A percentile compares a stretch with the other conserved stretches of the same genome.
These are phyloP conservation scores for Phenganax stokvisi DNA, from an alignment of 92 coral and sea anemone species.

Conservation along the genomic window DNA sequence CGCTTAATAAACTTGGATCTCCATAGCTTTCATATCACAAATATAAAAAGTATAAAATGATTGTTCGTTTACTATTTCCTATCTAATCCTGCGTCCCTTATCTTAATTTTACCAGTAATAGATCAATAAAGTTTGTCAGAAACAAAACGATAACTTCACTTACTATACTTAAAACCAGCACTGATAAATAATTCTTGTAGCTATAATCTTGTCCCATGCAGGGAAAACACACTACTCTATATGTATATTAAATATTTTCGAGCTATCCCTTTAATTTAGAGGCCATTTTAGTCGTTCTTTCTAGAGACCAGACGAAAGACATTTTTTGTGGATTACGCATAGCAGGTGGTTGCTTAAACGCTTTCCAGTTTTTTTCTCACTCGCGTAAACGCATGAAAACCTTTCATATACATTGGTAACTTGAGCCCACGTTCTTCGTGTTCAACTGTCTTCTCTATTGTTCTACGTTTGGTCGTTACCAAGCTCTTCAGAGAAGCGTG, in stretches of 20 bases:
- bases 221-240: not conserved
- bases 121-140: no score
- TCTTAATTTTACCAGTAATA: no score
- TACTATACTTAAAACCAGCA: not conserved
- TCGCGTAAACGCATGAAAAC: slow-evolving; percentile 11
- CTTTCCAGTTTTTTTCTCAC: slow-evolving; percentile 16
- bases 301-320: not conserved
- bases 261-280: not conserved
- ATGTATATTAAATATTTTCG: not conserved
- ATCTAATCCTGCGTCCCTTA: no score
- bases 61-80: no score
- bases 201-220: slow-evolving; percentile 2
- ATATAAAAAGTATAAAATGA: no score
- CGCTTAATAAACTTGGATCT: no score
- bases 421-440: no score
- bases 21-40: no score
- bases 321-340: slow-evolving; percentile 26
- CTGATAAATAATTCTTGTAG: not conserved
- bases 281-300: slow-evolving; percentile 22
- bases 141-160: not conserved
- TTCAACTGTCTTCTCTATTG: no score
- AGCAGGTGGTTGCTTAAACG: slow-evolving; percentile 30
- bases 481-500: no score
- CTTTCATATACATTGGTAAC: slow-evolving; percentile 14
- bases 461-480: no score